Percentiles rank a stretch among this genome's conserved stretches.
These are phyloP conservation scores for Hypsibius dujardini DNA, from an alignment of 1,140 invertebrate species.

Conservation along the genomic window DNA sequence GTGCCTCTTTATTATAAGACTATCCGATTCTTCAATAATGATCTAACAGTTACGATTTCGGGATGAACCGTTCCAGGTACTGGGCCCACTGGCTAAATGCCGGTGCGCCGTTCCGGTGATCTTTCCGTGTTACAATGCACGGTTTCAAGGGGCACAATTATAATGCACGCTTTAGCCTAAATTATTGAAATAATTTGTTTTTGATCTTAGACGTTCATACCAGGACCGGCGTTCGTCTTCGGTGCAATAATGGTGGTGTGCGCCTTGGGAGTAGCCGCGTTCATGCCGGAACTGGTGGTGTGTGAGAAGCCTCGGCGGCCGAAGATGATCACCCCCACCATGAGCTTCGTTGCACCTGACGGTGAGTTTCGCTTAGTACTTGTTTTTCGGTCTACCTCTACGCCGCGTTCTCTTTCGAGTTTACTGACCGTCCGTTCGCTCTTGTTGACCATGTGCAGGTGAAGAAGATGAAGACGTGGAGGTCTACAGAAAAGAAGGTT, in stretches of 20 bases:
- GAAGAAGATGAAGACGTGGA: slow-evolving; percentile 5
- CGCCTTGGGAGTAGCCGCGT: slow-evolving; percentile 73
- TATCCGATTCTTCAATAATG: no score
- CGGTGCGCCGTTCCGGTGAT: no score
- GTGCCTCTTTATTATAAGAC: no score
- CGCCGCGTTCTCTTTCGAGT: slow-evolving; percentile 73
- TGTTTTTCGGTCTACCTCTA: slow-evolving; percentile 87
- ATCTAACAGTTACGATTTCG: no score
- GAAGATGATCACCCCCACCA: background rate
- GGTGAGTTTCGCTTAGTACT: slow-evolving; percentile 81
- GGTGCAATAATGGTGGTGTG: slow-evolving; percentile 87
- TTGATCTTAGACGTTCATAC: slow-evolving; percentile 49
- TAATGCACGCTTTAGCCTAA: slow-evolving; percentile 80
- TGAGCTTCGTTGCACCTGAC: background rate
- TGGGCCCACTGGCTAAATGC: no score
- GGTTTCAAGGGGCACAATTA: slow-evolving; percentile 32
- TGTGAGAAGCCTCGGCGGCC: background rate
- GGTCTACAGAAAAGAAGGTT: slow-evolving; percentile 9
- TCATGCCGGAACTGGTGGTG: slow-evolving; percentile 51
- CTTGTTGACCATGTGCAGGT: background rate
- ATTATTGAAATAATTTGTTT: slow-evolving; percentile 6
- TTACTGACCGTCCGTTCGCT: slow-evolving; percentile 55
- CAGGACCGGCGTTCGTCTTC: slow-evolving; percentile 98
- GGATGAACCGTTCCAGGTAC: no score
- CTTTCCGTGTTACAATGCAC: no score